Conservation (phyloP, 1,140 invertebrate species). For the Drosophila pandora region DNA sequence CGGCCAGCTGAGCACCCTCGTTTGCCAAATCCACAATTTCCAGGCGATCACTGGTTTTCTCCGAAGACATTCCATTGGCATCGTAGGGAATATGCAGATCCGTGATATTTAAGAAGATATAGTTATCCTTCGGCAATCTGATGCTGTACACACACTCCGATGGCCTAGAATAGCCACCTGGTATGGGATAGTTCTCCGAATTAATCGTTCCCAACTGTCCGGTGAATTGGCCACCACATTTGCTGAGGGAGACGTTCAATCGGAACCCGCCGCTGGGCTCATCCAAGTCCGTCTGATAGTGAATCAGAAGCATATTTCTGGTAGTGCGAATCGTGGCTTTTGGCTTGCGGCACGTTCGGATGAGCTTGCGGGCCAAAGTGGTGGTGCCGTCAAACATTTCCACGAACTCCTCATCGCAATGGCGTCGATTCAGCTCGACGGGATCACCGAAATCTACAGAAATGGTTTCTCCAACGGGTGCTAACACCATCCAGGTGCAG, state of each 20-base stretch:
- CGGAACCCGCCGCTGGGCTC: slow-evolving; percentile 92
- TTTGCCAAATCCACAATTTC: slow-evolving; percentile 55
- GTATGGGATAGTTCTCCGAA: slow-evolving; percentile 86
- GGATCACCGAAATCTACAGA: slow-evolving; percentile 89
- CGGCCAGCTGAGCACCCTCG: slow-evolving; percentile 5
- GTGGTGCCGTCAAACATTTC: slow-evolving; percentile 92
- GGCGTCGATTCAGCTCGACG: slow-evolving; percentile 87
- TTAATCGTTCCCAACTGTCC: slow-evolving; percentile 74
- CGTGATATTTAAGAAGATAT: slow-evolving; percentile 85
- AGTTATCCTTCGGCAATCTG: slow-evolving; percentile 84
- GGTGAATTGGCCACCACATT: slow-evolving; percentile 86
- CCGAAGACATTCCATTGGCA: slow-evolving; percentile 2
- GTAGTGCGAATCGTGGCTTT: slow-evolving; percentile 84
- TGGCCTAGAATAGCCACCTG: slow-evolving; percentile 84
- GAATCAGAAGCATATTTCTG: slow-evolving; percentile 86
- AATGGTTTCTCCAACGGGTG: slow-evolving; percentile 88
- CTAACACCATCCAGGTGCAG: slow-evolving; percentile 91
- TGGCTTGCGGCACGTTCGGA: slow-evolving; percentile 87
- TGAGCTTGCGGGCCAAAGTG: slow-evolving; percentile 86
- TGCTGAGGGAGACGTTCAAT: slow-evolving; percentile 88
- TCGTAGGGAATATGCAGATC: slow-evolving; percentile 84
- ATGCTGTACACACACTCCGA: slow-evolving; percentile 87
- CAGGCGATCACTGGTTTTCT: slow-evolving; percentile 47
- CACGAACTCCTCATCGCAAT: slow-evolving; percentile 88
- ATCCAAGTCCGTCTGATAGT: slow-evolving; percentile 88